These are phyloP conservation scores for Lagodon rhomboides DNA, from an alignment of 2,797 vertebrate genomes.

Conservation along the genomic window DNA sequence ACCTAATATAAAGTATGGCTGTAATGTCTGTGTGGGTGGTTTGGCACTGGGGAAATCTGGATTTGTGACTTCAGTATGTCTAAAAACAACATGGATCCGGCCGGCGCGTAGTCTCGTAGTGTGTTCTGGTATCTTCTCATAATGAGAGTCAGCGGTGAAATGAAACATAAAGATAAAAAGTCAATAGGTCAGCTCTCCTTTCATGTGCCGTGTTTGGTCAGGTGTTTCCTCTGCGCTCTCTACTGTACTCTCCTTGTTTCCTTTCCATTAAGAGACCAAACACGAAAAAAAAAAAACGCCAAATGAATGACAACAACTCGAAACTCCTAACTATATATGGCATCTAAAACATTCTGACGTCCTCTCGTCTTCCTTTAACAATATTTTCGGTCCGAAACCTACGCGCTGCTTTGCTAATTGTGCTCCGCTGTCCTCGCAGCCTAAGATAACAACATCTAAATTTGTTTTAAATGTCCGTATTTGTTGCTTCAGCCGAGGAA, in stretches of 20 bases:
- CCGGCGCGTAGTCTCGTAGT: too few relatives aligned
- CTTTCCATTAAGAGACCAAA: constrained; percentile 43
- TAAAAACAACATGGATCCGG: too few relatives aligned
- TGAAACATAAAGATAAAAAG: constrained; percentile 15
- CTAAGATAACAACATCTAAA: constrained; percentile 75
- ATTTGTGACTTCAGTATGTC: not conserved
- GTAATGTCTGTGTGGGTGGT: not conserved
- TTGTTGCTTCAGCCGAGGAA: constrained; percentile 78
- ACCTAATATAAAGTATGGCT: too few relatives aligned
- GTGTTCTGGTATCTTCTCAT: too few relatives aligned
- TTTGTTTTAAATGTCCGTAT: constrained; percentile 70
- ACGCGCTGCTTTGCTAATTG: constrained; percentile 68
- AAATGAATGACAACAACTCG: constrained; percentile 37
- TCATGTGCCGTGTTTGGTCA: constrained; percentile 52
- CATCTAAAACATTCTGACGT: constrained; percentile 42
- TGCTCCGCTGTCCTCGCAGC: constrained; percentile 61
- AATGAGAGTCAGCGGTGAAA: not conserved
- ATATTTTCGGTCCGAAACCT: constrained; percentile 71
- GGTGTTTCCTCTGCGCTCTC: constrained; percentile 36
- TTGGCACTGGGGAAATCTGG: not conserved
- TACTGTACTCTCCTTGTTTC: constrained; percentile 10
- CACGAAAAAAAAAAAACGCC: not conserved
- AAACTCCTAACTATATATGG: constrained; percentile 15
- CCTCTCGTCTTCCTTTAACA: constrained; percentile 63
- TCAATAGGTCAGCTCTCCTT: constrained; percentile 27